Base-by-base conservation (phyloP, 2,113 vertebrate genomes). In the Lethenteron reissneri region DNA sequence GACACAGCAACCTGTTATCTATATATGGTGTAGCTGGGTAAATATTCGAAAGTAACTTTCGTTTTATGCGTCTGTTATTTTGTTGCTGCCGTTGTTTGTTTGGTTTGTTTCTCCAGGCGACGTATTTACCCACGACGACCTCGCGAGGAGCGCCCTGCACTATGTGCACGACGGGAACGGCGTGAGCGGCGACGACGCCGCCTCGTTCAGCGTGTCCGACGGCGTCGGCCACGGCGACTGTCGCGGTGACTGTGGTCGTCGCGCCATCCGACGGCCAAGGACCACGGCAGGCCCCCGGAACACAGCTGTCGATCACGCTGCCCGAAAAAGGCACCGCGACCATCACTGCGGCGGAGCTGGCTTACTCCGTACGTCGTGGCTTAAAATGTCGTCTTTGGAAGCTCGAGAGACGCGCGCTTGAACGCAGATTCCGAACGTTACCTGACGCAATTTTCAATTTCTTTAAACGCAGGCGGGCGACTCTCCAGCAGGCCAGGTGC, bases 161-260 rank as follows among this genome's bases (percentile, higher is more conserved):
- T 99, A 99, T 12, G 76, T 82, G 2, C 94, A 97, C 0, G 79
- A 84, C 0, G 88, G 88, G 4, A 84, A 83, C 1, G 64, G 21
- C n/a, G 75, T 79, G 10, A 73, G 76, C 2, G 77, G 73, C 41
- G 84, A 88, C n/a, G 92, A 97, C 78, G 77, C 80, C 76, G 80
- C 95, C 81, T 84, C 85, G 41, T 80, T 99, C 80, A 85, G 86
- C 0, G 88, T 95, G 57, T 89, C 88, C 0, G 88, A 97, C 0
- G 88, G 91, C 1, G 75, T 84, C 70, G 82, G n/a, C 83, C 13
- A 82, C 82, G 11, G 83, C 82, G 1, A 81, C 79, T 4, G 77
- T 82, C 0, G 76, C 82, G 57, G 81, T 99, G 78, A 83, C 81
- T 74, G 88, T 96, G 73, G 72, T 76, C 4, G 84, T 95, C 75